These are phyloP conservation scores for Mystacides longicornis DNA, from an alignment of 2,888 invertebrate species.

Conservation along the genomic window DNA sequence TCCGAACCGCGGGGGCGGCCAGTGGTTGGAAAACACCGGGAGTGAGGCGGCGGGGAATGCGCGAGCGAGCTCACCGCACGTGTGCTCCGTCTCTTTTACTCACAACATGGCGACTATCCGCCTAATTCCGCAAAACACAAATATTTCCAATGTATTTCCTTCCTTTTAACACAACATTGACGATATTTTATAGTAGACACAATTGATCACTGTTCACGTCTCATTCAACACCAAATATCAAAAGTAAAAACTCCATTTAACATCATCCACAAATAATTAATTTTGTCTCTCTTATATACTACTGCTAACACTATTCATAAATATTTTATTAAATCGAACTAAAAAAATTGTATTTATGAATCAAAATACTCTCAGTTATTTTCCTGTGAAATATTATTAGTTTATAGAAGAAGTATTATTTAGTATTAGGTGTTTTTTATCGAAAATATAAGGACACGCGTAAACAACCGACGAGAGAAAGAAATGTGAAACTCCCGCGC, in stretches of 20 bases:
- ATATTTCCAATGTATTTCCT: conserved; percentile 6
- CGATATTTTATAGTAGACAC: not conserved
- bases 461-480: conserved; percentile 14
- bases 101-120: conserved; percentile 26
- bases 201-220: not conserved
- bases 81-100: conserved; percentile 26
- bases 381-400: too few relatives aligned
- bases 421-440: not conserved
- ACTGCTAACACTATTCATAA: too few relatives aligned
- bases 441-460: conserved; percentile 5
- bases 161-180: not conserved
- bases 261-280: too few relatives aligned
- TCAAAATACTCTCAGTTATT: too few relatives aligned
- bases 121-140: conserved; percentile 24
- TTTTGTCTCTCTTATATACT: too few relatives aligned
- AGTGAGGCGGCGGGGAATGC: conserved; percentile 39
- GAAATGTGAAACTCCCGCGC: not conserved
- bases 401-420: too few relatives aligned
- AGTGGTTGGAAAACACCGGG: conserved; percentile 35
- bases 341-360: too few relatives aligned
- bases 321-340: too few relatives aligned
- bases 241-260: too few relatives aligned
- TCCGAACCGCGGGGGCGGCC: conserved; percentile 39
- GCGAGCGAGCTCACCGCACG: conserved; percentile 30
- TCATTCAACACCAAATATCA: not conserved